Base-by-base conservation (phyloP, 2,888 invertebrate genomes). In the Acleris laterana region DNA sequence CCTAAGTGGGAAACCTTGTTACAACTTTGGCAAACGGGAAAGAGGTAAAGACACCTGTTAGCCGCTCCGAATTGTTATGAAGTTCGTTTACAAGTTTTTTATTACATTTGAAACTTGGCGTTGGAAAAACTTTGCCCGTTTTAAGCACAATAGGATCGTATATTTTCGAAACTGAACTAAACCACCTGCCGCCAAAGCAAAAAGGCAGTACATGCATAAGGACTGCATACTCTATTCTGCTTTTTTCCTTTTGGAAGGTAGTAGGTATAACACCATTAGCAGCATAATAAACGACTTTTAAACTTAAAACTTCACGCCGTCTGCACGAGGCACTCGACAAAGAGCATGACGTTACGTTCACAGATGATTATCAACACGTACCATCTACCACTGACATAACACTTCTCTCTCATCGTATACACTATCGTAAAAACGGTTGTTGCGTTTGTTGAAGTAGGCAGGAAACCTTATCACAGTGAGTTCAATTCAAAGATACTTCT, bases 1-100 rank as follows among this genome's bases (percentile, higher is more conserved):
- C 49, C 55, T 20, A 53, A 50, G 61, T 51, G 13, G 61, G 65
- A 66, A 66, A 66, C 65, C 65, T 61, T 61, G 61, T 65, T 65
- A 66, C 25, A 65, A 65, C 49, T 64, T 32, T 64, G 28, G 57
- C 32, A 42, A 55, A 48, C 58, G 46, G 25, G 58, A 42, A 60
- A 49, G 59, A 13, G 63, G 48, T 19, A 42, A 51, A 50, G 32
- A 51, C 58, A 64, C 59, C 64, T 60, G 64, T 60, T 64, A 49
- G 59, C 51, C 19, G 48, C 58, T 22, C 38, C 22, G 44, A 25
- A 22, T 60, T 53, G 42, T 59, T 59, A 53, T 25, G 28, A 50
- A 64, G 38, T 46, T 46, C 58, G 22, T 63, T 63, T 16, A 17
- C 19, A 17, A 59, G 52, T 58, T 59, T 38, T 42, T 6, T 46